phyloP scores from a whole-genome alignment of 2,888 invertebrate genomes.

The Polyploca ridens region DNA sequence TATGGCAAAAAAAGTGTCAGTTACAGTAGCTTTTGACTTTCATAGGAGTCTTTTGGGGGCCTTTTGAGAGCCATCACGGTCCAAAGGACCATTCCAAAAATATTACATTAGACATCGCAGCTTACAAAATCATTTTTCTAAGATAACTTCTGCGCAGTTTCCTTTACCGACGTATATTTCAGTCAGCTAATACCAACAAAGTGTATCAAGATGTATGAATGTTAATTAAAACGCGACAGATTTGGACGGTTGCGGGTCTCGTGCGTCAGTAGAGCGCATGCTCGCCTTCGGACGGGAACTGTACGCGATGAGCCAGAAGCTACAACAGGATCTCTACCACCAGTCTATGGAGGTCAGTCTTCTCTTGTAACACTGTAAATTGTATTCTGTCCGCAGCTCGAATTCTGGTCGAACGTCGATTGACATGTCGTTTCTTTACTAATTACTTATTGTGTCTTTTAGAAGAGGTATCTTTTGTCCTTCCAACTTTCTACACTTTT shows the following conservation, averaged over 20 bases:
- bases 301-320: constrained; percentile 93
- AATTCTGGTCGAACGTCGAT: too few relatives aligned
- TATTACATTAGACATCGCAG: neutral
- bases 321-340: constrained; percentile 92
- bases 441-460: too few relatives aligned
- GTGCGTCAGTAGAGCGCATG: constrained; percentile 96
- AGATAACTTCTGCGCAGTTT: neutral
- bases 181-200: neutral
- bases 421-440: too few relatives aligned
- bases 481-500: too few relatives aligned
- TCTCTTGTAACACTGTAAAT: constrained; percentile 68
- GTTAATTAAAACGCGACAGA: constrained; percentile 29
- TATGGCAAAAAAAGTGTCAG: too few relatives aligned
- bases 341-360: constrained; percentile 92
- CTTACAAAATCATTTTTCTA: neutral
- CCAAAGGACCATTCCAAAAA: too few relatives aligned
- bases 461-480: too few relatives aligned
- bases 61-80: too few relatives aligned
- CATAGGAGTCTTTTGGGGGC: too few relatives aligned
- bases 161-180: neutral
- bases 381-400: too few relatives aligned
- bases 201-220: neutral
- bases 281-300: constrained; percentile 97
- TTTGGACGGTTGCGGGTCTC: constrained; percentile 83
- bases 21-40: too few relatives aligned